A percentile compares a stretch with the other conserved stretches of the same genome.
Conservation (phyloP, 2,888 invertebrate genomes). For the Thyatira batis region DNA sequence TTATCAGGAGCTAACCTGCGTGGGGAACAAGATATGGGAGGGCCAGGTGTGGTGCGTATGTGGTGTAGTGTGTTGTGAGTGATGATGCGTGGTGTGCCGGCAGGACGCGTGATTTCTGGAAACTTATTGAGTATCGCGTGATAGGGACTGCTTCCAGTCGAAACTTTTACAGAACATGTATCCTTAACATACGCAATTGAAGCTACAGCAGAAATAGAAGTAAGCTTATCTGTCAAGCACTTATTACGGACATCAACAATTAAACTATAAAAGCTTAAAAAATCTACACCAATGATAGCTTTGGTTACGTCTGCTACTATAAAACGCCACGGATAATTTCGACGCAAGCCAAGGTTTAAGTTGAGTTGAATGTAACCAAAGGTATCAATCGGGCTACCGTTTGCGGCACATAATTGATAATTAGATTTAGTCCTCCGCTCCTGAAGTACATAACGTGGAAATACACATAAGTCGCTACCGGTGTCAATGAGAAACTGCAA, state of each 20-base stretch:
- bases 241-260: slow-evolving; percentile 1
- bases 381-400: slow-evolving; percentile 24
- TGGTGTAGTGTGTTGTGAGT: slow-evolving; percentile 12
- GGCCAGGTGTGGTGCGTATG: slow-evolving; percentile 17
- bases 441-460: slow-evolving; percentile 9
- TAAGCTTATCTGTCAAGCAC: not conserved
- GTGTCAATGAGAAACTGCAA: slow-evolving; percentile 15
- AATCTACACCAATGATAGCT: slow-evolving; percentile 35
- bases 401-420: slow-evolving; percentile 24
- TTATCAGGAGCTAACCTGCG: slow-evolving; percentile 9
- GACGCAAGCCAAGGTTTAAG: slow-evolving; percentile 28
- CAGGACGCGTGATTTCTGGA: slow-evolving; percentile 11
- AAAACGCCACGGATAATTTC: slow-evolving; percentile 28
- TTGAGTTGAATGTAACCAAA: slow-evolving; percentile 22
- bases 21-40: slow-evolving; percentile 9
- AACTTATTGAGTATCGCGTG: slow-evolving; percentile 5
- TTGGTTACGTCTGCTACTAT: slow-evolving; percentile 32
- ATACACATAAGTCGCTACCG: slow-evolving; percentile 16
- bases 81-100: slow-evolving; percentile 5
- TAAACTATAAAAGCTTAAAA: slow-evolving; percentile 11
- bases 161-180: not conserved
- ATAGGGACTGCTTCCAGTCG: not conserved
- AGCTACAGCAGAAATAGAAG: not conserved
- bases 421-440: slow-evolving; percentile 12
- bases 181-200: not conserved